Base-by-base conservation (phyloP, 2,113 vertebrate genomes). In the Uria lomvia region DNA sequence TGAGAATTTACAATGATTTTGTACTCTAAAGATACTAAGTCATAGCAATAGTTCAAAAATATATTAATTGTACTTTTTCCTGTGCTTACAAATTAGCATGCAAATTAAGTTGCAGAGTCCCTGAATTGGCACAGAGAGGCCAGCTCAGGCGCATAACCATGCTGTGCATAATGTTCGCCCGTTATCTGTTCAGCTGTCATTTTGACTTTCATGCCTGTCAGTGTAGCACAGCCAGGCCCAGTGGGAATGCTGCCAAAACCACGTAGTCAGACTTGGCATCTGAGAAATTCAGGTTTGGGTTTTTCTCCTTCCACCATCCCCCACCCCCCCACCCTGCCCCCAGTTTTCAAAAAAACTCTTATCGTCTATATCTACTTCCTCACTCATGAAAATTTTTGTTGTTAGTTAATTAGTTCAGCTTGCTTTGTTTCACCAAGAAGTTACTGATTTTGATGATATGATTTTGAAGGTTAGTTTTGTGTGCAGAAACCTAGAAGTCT, bases 311-410 rank as follows among this genome's bases (percentile, higher is more conserved):
- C 21, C 47, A 22, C 47, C 38, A 38, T 9, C 38, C 40, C 40
- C 40, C 38, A 22, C 21, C 53, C 3, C 29, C 9, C 9, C 38
- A 38, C 38, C 38, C 27, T 16, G 7, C 3, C 5, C 7, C 20
- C 1, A 1, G 0, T 6, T 27, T 19, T 9, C 6, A 49, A 43
- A 8, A 26, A 49, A 38, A 7, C 13, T 34, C 10, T 80, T 45
- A 6, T 9, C 8, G 11, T 68, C 20, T 5, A 26, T 7, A 19
- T 5, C 2, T 24, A 4, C 14, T 20, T 78, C 38, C n/a, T 32
- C 18, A 65, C 29, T 88, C 12, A 6, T 19, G 15, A 67, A 34
- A 47, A 34, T 38, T 42, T 34, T 29, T 24, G 15, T 34, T 70
- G 3, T 52, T 27, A 38, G 9, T 66, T 74, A 38, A 34, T 59